These are phyloP conservation scores for Ephydatia muelleri DNA, from an alignment of 37 sponge, comb jelly and placozoan species.

Conservation along the genomic window DNA sequence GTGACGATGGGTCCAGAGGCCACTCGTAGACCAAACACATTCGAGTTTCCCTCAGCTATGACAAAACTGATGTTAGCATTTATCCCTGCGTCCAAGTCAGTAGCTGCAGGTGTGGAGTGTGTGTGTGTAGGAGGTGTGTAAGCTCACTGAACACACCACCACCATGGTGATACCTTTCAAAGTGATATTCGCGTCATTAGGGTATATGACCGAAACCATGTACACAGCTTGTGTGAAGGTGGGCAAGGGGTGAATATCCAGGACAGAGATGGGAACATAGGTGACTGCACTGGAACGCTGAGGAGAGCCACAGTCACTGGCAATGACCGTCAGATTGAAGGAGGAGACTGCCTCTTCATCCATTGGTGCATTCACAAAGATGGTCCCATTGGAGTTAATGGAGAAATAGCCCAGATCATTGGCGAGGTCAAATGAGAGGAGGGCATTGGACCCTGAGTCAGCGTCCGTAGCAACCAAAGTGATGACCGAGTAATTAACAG, in stretches of 20 bases:
- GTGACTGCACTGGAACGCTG: background rate
- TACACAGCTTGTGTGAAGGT: background rate
- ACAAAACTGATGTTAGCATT: constrained; percentile 3
- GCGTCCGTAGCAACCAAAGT: background rate
- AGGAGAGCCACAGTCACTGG: constrained; percentile 41
- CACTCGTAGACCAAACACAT: background rate
- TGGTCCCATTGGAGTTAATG: constrained; percentile 24
- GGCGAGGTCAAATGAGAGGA: constrained; percentile 2
- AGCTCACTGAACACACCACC: background rate
- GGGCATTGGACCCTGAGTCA: background rate
- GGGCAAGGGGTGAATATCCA: constrained; percentile 4
- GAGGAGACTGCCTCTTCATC: constrained; percentile 29
- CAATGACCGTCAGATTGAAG: constrained; percentile 40
- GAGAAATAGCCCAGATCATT: constrained; percentile 47
- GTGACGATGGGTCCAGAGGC: background rate
- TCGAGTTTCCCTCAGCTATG: background rate
- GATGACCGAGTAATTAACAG: background rate
- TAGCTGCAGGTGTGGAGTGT: background rate
- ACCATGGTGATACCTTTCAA: background rate
- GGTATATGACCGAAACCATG: background rate
- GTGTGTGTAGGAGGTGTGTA: background rate
- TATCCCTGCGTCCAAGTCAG: background rate
- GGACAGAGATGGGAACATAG: constrained; percentile 24
- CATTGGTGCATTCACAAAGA: constrained; percentile 15
- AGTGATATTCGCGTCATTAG: background rate